phyloP scores from a whole-genome alignment of 2,888 invertebrate species.

The Phasia obesa region DNA sequence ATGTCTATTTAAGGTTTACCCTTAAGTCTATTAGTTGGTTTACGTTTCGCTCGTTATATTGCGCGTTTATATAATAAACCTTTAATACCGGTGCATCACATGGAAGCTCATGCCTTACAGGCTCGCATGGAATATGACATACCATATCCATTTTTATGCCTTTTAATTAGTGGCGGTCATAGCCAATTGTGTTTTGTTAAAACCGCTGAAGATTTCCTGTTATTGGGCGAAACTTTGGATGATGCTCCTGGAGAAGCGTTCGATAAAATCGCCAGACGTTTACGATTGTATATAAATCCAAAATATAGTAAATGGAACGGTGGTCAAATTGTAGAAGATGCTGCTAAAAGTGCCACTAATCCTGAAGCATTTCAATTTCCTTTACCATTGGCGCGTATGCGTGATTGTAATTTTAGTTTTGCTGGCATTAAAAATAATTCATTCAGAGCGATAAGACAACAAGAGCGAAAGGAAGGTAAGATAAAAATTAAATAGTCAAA shows the following conservation, averaged over 20 bases:
- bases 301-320: conserved; percentile 88
- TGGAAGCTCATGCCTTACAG: conserved; percentile 98
- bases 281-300: conserved; percentile 91
- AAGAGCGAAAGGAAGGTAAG: conserved; percentile 84
- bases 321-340: conserved; percentile 92
- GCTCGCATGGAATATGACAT: conserved; percentile 88
- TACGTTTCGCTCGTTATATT: conserved; percentile 91
- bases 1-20: conserved; percentile 73
- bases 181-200: conserved; percentile 90
- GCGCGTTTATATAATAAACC: conserved; percentile 88
- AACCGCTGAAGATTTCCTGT: conserved; percentile 88
- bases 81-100: conserved; percentile 98
- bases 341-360: conserved; percentile 88
- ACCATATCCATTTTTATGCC: conserved; percentile 93
- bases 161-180: conserved; percentile 97
- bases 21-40: conserved; percentile 90
- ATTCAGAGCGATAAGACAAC: conserved; percentile 83
- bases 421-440: conserved; percentile 89
- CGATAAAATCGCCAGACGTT: conserved; percentile 94
- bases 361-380: conserved; percentile 87
- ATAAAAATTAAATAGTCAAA: background rate
- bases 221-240: conserved; percentile 91
- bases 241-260: conserved; percentile 96
- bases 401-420: conserved; percentile 96
- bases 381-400: conserved; percentile 85